These are phyloP conservation scores for Ischnus inquisitorius DNA, from an alignment of 2,888 invertebrate genomes.

Conservation along the genomic window DNA sequence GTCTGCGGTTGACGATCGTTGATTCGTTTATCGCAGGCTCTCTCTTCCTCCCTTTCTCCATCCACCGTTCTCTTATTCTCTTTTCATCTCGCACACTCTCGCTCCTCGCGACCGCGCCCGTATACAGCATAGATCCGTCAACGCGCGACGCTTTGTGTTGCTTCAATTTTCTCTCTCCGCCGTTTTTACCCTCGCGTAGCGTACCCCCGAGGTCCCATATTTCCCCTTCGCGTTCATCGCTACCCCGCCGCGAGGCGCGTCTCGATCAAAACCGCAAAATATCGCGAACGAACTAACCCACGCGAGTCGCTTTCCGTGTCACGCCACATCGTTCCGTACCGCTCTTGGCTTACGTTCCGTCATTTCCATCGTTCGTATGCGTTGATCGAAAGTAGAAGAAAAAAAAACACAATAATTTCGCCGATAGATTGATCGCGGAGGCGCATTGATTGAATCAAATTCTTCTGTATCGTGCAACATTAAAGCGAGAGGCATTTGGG, in stretches of 20 bases:
- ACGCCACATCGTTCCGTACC: background rate
- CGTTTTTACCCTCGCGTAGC: slow-evolving; percentile 36
- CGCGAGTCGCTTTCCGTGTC: background rate
- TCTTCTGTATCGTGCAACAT: background rate
- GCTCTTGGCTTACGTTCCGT: background rate
- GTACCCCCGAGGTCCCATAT: no score
- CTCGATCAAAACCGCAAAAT: slow-evolving; percentile 55
- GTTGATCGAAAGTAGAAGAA: background rate
- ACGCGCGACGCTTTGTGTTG: slow-evolving; percentile 56
- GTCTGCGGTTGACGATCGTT: slow-evolving; percentile 83
- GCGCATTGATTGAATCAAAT: background rate
- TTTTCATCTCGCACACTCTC: slow-evolving; percentile 38
- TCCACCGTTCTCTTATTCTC: slow-evolving; percentile 69
- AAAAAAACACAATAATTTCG: background rate
- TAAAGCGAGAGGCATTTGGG: background rate
- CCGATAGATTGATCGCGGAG: background rate
- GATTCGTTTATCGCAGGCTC: slow-evolving; percentile 83
- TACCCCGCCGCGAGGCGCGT: slow-evolving; percentile 38
- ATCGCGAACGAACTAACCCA: slow-evolving; percentile 32
- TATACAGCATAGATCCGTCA: slow-evolving; percentile 20
- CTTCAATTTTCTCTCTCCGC: slow-evolving; percentile 55
- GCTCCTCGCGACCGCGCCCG: slow-evolving; percentile 48
- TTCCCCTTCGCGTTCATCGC: slow-evolving; percentile 5
- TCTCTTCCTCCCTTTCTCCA: slow-evolving; percentile 67
- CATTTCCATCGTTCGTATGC: background rate